Base-by-base conservation (phyloP, 2,888 invertebrate genomes). In the Lycocerus yunnanus region DNA sequence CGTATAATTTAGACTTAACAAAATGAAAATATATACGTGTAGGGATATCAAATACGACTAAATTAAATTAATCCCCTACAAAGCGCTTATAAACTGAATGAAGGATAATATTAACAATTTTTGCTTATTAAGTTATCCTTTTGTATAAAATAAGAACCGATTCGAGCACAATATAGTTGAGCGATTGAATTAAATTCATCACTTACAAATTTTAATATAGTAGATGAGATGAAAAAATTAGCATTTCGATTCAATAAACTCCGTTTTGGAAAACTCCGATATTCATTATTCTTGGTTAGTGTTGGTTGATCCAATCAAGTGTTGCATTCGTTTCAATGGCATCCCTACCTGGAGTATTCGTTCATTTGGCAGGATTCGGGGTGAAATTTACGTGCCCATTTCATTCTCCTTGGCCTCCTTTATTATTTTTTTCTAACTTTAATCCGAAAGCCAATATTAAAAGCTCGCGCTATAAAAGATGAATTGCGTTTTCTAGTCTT, bases 221-320 rank as follows among this genome's bases (percentile, higher is more conserved):
- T 6, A 43, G 27, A 43, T 6, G 43, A 43, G 43, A 43, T 43
- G 43, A 43, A 43, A 43, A 43, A 43, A 43, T 43, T 43, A 43
- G 43, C 43, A 43, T 43, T 43, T 43, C 43, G n/a, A 43, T 43
- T 43, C 13, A 43, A 43, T 43, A 43, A 43, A 43, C 18, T 63
- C 61, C 8, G 61, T 63, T 63, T 63, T 43, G n/a, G 43, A 43
- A 63, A 63, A 63, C 18, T 63, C 18, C 13, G 20, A 63, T 18
- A 63, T 63, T 63, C 61, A 63, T 63, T 63, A 18, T 63, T 63
- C 61, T 63, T 63, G 61, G 61, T 63, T 63, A 63, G 61, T 63
- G 16, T 63, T n/a, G 43, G 43, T 43, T 20, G 16, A 63, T 18
- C 61, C 61, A 18, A 63, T 63, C 61, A 20, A 63, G 13, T 63